Percentiles rank a stretch among this genome's conserved stretches.
phyloP scores from a whole-genome alignment of 37 sponge, comb jelly and placozoan genomes.

The Trichoplax adhaerens region DNA sequence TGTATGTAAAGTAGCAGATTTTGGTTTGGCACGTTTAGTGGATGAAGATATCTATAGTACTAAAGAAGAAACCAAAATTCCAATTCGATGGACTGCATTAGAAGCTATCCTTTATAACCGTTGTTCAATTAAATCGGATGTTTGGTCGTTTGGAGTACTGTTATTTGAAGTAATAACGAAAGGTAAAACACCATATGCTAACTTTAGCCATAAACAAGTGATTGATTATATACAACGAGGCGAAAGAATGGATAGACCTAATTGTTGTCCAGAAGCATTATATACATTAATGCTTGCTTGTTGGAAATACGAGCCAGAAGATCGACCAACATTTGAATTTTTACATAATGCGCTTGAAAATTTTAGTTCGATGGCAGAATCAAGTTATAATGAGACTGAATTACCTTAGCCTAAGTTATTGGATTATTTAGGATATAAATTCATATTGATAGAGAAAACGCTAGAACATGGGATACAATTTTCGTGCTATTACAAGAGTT shows the following conservation, averaged over 20 bases:
- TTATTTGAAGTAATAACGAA: no score
- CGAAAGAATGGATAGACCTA: slow-evolving; percentile 30
- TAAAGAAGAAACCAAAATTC: slow-evolving; percentile 4
- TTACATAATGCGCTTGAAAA: slow-evolving; percentile 74
- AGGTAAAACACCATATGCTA: neutral
- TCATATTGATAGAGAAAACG: no score
- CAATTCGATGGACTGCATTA: no score
- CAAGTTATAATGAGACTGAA: slow-evolving; percentile 12
- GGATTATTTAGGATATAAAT: no score
- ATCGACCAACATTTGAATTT: slow-evolving; percentile 75
- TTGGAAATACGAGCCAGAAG: slow-evolving; percentile 15
- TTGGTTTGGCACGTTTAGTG: slow-evolving; percentile 1
- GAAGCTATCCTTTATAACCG: no score
- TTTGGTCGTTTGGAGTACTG: no score
- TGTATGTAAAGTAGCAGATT: slow-evolving; percentile 17
- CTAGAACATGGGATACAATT: no score
- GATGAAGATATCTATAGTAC: slow-evolving; percentile 6
- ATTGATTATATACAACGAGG: slow-evolving; percentile 74
- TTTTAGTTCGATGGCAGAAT: slow-evolving; percentile 33
- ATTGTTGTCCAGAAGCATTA: slow-evolving; percentile 9
- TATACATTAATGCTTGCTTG: slow-evolving; percentile 13
- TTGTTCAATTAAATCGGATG: no score
- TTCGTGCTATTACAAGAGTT: no score
- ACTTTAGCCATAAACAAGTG: slow-evolving; percentile 3
- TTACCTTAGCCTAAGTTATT: no score